Percentiles rank a stretch among this genome's conserved stretches.
phyloP scores from a whole-genome alignment of 2,797 vertebrate genomes.

The Thamnophis elegans region DNA sequence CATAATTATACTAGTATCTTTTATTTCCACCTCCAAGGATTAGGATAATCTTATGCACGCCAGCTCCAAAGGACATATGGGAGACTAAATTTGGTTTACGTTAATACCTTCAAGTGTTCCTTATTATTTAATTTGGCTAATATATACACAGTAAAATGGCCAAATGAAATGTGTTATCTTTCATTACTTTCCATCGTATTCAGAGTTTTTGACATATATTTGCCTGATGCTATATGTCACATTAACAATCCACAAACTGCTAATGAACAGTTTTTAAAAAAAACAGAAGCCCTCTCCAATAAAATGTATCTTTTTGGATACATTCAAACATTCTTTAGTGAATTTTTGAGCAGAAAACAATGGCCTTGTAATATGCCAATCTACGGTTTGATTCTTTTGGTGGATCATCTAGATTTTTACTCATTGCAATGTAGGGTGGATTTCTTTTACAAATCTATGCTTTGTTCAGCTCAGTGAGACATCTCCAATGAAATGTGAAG shows the following conservation, averaged over 20 bases:
- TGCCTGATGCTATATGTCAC: neutral
- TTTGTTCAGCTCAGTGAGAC: neutral
- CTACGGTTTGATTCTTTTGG: neutral
- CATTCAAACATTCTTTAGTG: neutral
- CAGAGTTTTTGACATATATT: neutral
- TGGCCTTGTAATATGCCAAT: neutral
- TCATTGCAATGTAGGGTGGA: neutral
- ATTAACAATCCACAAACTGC: neutral
- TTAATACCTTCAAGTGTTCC: neutral
- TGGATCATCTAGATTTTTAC: neutral
- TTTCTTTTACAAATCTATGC: neutral
- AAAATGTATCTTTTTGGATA: neutral
- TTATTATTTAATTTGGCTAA: neutral
- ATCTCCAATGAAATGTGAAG: neutral
- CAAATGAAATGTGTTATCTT: neutral
- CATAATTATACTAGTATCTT: neutral
- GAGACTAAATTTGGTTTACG: neutral
- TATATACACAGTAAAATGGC: neutral
- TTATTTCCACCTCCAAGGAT: neutral
- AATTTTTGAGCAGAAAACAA: neutral
- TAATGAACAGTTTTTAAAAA: neutral
- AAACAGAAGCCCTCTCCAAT: no score
- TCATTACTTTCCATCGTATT: neutral
- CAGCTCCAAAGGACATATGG: neutral
- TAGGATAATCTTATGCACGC: neutral